Base-by-base conservation (phyloP, 2,113 vertebrate genomes). In the Anser brachyrhynchus region DNA sequence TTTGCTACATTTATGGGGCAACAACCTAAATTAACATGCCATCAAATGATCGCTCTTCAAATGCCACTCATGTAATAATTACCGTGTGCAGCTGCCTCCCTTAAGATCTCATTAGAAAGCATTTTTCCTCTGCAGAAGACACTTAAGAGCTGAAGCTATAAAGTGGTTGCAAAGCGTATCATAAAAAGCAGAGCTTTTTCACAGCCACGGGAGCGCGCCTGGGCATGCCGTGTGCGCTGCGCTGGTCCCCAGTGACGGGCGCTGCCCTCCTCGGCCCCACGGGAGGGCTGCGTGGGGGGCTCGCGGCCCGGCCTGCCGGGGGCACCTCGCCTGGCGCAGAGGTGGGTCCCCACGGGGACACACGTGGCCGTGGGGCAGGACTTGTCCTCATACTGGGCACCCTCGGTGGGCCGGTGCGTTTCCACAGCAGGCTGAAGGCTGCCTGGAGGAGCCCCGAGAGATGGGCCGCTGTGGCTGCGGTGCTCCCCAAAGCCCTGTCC, bases 11-110 rank as follows among this genome's bases (percentile, higher is more conserved):
- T 94, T 92, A 91, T 82, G 90, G 95, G 78, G 65, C 89, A 94
- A 75, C 87, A 59, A 13, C 43, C 66, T 70, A 64, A 81, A 65
- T 84, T 65, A 84, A 52, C 41, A 74, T 84, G 78, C 77, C 71
- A 51, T 78, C 91, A 69, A 62, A 86, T 72, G 58, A 95, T 84
- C 75, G 82, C 91, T 94, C 44, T 86, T 65, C 91, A 82, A 91
- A 89, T 76, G 74, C 70, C 87, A 91, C 29, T 81, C 75, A 75
- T 26, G 46, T n/a, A 78, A 70, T 77, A 89, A 92, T 87, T 57
- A 64, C 59, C 13, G 72, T 1, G 4, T 78, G 64, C 77, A 65
- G 72, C 67, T 70, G 70, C 89, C 66, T 91, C 82, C 79, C 79
- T 90, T 33, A 37, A 81, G 75, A 81, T 43, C 85, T 95, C 89